Percentiles rank a stretch among this genome's conserved stretches.
Conservation (phyloP, 2,113 vertebrate species). For the Trichechus manatus region DNA sequence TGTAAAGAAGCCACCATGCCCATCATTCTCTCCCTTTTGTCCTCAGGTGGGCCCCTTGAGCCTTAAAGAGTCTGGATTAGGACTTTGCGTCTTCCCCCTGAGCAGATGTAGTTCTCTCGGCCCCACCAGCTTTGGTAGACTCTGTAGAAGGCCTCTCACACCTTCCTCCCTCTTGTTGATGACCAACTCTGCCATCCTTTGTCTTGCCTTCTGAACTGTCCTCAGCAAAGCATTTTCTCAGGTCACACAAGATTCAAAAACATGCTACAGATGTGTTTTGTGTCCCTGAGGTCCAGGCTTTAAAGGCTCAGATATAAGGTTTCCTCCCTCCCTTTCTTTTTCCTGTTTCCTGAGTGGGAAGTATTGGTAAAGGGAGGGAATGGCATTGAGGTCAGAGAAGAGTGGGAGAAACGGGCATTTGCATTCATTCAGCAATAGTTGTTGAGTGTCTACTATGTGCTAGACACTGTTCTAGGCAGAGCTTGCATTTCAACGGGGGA, state of each 20-base stretch:
- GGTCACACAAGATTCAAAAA: neutral
- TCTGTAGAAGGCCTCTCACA: neutral
- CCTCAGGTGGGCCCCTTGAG: neutral
- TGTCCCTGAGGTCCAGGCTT: neutral
- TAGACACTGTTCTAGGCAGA: conserved; percentile 15
- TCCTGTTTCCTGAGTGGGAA: neutral
- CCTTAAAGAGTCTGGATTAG: neutral
- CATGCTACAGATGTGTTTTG: neutral
- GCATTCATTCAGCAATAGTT: neutral
- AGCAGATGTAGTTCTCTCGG: neutral
- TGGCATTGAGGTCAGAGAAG: neutral
- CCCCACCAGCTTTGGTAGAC: neutral
- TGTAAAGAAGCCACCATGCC: neutral
- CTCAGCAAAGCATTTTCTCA: neutral
- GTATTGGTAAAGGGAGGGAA: neutral
- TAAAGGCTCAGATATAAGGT: neutral
- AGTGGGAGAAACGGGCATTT: neutral
- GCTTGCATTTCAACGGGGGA: neutral
- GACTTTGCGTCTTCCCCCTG: neutral
- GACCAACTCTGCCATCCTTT: neutral
- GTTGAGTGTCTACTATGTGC: neutral
- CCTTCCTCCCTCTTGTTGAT: neutral
- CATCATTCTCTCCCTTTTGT: neutral
- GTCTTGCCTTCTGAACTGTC: neutral
- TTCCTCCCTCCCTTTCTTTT: neutral